Base-by-base conservation (phyloP, 2,797 vertebrate genomes). In the Pseudochirops corinnae region DNA sequence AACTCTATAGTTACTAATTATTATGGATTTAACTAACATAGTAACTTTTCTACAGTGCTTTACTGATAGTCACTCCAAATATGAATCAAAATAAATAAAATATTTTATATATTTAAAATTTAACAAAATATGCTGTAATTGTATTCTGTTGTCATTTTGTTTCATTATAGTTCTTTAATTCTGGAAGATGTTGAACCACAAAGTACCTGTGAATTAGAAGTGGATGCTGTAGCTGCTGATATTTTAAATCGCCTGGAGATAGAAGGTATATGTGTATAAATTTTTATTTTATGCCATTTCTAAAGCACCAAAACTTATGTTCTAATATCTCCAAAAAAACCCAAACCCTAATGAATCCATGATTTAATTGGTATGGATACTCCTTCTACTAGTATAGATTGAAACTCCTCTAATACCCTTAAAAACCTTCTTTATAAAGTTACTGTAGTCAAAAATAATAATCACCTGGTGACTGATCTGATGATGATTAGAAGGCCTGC, bases 131-230 rank as follows among this genome's bases (percentile, higher is more conserved):
- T 97, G 97, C 53, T 46, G 53, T 96, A 56, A 39, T 10, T 96
- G 1, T 93, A 12, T 55, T 67, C 39, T 87, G 55, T 96, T 94
- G 95, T 90, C 24, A 1, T 97, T n/a, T 98, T 92, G 95, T 97
- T 97, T 98, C 97, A 94, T 98, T 98, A 92, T 98, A 99, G 99
- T 98, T 99, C 99, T 96, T 98, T 99, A 96, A 97, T 99, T 95
- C 98, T 99, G 98, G 99, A 99, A 82, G 99, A 99, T 55, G 99
- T 99, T 98, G 98, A 99, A 96, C 99, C 98, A 97, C 99, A 99
- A 98, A 99, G 99, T 98, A 99, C 99, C 58, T 99, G 99, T 98
- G 99, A 99, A 98, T 99, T 99, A 98, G 99, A 99, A 98, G 99
- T 99, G 33, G 99, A 99, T 96, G 99, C 99, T 26, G 99, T 99